A percentile compares a stretch with the other conserved stretches of the same genome.
These are phyloP conservation scores for Silvanus unidentatus DNA, from an alignment of 2,888 invertebrate genomes.

Conservation along the genomic window DNA sequence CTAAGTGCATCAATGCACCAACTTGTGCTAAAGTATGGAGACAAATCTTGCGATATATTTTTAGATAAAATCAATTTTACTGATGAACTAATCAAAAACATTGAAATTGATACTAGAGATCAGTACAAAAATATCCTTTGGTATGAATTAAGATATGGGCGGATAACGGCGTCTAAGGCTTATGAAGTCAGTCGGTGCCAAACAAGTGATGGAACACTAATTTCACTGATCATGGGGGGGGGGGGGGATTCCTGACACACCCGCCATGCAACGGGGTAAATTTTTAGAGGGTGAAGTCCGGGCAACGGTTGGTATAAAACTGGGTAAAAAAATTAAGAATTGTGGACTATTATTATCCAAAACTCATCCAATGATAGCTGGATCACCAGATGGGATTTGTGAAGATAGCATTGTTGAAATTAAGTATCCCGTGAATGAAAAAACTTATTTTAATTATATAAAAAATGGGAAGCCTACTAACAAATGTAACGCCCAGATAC, in stretches of 20 bases:
- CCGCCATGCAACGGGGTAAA: slow-evolving; percentile 12
- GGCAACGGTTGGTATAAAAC: neutral
- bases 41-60: neutral
- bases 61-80: slow-evolving; percentile 6
- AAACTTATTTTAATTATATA: neutral
- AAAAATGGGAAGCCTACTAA: neutral
- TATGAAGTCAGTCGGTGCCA: slow-evolving; percentile 31
- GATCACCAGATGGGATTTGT: neutral
- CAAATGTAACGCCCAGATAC: slow-evolving; percentile 4
- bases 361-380: neutral
- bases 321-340: neutral
- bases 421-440: neutral
- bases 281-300: slow-evolving; percentile 3
- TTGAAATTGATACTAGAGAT: slow-evolving; percentile 16
- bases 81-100: slow-evolving; percentile 10
- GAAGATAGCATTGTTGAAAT: slow-evolving; percentile 1
- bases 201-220: slow-evolving; percentile 13
- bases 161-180: slow-evolving; percentile 32
- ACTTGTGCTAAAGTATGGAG: slow-evolving; percentile 8
- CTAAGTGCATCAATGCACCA: slow-evolving; percentile 15
- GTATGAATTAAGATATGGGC: slow-evolving; percentile 32
- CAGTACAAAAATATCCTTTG: slow-evolving; percentile 20
- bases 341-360: neutral
- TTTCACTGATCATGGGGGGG: slow-evolving; percentile 10
- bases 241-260: slow-evolving; percentile 20